Evolutionary conservation across 1,140 invertebrate genomes (phyloP), one percentile per base, ranked within the genome.

Genomic region (Pteromalus puparum): DNA sequence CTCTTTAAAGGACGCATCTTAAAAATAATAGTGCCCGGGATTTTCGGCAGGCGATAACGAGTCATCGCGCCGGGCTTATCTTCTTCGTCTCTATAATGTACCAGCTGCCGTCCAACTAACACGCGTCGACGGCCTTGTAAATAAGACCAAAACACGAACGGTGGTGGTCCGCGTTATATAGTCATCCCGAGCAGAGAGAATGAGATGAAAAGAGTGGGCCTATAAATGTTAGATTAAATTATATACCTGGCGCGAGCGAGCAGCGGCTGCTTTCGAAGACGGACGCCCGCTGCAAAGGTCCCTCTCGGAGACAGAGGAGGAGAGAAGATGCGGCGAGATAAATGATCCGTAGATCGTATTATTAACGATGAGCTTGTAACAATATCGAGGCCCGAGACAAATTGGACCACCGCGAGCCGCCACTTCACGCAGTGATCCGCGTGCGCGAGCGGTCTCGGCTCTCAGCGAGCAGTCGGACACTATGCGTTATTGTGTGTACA

Each of bases 291-390:
- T 13, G 34, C 30, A 61, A 21, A 7, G 53, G 24, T 34, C 30
- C 61, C 18, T 70, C 26, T 15, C 7, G 67, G 67, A 70, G 67
- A 28, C 67, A 30, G 24, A 70, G 34, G 28, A 34, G 3, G 34
- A 73, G 78, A 84, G 46, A 81, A 76, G 77, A 18, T 68, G 79
- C 65, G 42, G 1, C 83, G 83, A 87, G 88, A 87, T 87, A 86
- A 88, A 88, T 88, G 87, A 89, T 88, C 81, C 83, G 82, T 83
- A 65, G 86, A 85, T 82, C 83, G 83, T 87, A 91, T 93, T 93
- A 93, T 92, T 92, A 92, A 92, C 89, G 90, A 92, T 92, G 92
- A 93, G 90, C 90, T 92, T 89, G 90, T 93, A 92, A 93, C 90
- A 93, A 92, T 92, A 93, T 92, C 89, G 88, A 90, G 87, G 83